These are phyloP conservation scores for Morpho deidamia DNA, from an alignment of 2,888 invertebrate genomes.

Conservation along the genomic window DNA sequence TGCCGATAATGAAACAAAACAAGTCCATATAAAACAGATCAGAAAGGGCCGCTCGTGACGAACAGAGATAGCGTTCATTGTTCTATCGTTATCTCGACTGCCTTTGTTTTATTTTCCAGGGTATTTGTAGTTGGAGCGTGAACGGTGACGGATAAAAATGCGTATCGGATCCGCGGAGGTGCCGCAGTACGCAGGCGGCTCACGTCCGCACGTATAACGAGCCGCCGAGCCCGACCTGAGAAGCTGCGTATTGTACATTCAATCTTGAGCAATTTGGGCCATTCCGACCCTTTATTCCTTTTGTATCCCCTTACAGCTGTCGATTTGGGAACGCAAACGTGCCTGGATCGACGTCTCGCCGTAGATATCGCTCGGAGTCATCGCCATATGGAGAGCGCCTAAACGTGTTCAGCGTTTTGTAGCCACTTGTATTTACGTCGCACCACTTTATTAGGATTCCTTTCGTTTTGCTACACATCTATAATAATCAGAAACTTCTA, in stretches of 20 bases:
- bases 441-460: too few species aligned
- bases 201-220: constrained; percentile 38
- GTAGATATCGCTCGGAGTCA: neutral
- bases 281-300: constrained; percentile 3
- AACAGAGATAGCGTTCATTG: constrained; percentile 14
- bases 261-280: constrained; percentile 23
- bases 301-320: neutral
- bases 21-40: constrained; percentile 5
- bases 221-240: constrained; percentile 21
- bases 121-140: neutral
- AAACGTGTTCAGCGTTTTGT: neutral
- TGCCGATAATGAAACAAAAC: constrained; percentile 7
- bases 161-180: neutral
- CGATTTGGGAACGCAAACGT: neutral
- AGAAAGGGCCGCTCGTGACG: constrained; percentile 6
- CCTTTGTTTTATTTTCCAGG: constrained; percentile 1
- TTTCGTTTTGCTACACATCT: too few species aligned
- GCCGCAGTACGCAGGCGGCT: constrained; percentile 30
- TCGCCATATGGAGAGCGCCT: neutral
- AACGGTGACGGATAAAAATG: neutral
- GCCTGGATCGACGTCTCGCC: neutral
- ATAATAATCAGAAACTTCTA: too few species aligned
- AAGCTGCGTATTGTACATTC: constrained; percentile 17
- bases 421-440: neutral
- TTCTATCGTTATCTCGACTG: constrained; percentile 11